Base-by-base conservation (phyloP, 1,140 invertebrate genomes). In the Anoplolepis gracilipes region DNA sequence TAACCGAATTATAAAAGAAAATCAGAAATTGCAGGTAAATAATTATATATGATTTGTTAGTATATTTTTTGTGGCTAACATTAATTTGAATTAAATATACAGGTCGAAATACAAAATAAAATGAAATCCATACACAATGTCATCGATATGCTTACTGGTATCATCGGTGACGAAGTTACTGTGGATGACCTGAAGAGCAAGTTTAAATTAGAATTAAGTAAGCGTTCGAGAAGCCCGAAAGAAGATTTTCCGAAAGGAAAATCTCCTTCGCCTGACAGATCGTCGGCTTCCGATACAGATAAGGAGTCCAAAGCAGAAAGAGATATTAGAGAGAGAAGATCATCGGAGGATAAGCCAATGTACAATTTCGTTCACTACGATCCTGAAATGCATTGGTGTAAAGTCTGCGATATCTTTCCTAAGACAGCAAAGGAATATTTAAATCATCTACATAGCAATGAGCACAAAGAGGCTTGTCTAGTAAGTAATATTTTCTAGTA, bases 341-440 rank as follows among this genome's bases (percentile, higher is more conserved):
- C 90, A 53, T 84, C 87, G 0, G 91, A 94, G 30, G 92, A 92
- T 19, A 94, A 93, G 85, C 93, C 93, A 11, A 96, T 96, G 91
- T 96, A 96, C 93, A 98, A 97, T 96, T 97, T 97, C 92, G 96
- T 97, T 46, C 97, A 98, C 94, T 98, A 97, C 92, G 98, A 98
- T 95, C 97, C 97, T 0, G 97, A 98, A 94, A 97, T 98, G 95
- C 97, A 98, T 94, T 98, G 98, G 98, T 98, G 98, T 93, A 96
- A 97, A 77, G 96, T 97, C 64, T 98, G 98, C 94, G 97, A 98
- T 94, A 97, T 97, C 90, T 98, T 98, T 93, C 98, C 98, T 39
- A 96, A 97, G 92, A 98, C 97, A 13, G 97, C 97, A 62, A 97
- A 97, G 93, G 97, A 98, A 93, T 97, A 97, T 93, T 95, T 98